Percentiles rank a stretch among this genome's conserved stretches.
These are phyloP conservation scores for Leucoraja erinaceus DNA, from an alignment of 2,113 vertebrate genomes.

Conservation along the genomic window DNA sequence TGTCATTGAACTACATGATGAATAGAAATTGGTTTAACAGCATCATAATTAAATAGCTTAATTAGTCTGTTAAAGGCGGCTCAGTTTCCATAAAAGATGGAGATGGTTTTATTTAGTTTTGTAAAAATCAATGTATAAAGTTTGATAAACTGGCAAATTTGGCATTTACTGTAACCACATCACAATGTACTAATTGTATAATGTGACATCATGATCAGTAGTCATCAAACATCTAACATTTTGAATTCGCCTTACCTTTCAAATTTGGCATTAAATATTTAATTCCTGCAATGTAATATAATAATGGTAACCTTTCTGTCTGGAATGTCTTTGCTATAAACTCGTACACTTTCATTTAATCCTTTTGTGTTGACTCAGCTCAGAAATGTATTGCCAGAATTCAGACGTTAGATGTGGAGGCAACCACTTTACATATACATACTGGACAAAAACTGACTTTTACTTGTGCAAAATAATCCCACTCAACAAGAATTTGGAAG, in stretches of 20 bases:
- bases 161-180: background rate
- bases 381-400: background rate
- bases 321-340: background rate
- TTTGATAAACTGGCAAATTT: background rate
- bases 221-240: constrained; percentile 4
- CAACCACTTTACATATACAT: background rate
- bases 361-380: background rate
- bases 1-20: background rate
- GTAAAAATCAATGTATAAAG: background rate
- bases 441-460: background rate
- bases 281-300: constrained; percentile 16
- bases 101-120: background rate
- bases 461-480: background rate
- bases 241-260: constrained; percentile 14
- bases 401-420: background rate
- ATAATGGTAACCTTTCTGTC: constrained; percentile 19
- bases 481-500: too few species aligned
- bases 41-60: background rate
- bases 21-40: constrained; percentile 8
- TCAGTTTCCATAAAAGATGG: background rate
- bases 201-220: background rate
- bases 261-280: constrained; percentile 29
- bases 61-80: background rate
- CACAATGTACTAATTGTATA: background rate
- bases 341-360: constrained; percentile 19